A percentile compares a stretch with the other conserved stretches of the same genome.
Conservation (phyloP, 2,797 vertebrate species). For the Crax fasciolata region DNA sequence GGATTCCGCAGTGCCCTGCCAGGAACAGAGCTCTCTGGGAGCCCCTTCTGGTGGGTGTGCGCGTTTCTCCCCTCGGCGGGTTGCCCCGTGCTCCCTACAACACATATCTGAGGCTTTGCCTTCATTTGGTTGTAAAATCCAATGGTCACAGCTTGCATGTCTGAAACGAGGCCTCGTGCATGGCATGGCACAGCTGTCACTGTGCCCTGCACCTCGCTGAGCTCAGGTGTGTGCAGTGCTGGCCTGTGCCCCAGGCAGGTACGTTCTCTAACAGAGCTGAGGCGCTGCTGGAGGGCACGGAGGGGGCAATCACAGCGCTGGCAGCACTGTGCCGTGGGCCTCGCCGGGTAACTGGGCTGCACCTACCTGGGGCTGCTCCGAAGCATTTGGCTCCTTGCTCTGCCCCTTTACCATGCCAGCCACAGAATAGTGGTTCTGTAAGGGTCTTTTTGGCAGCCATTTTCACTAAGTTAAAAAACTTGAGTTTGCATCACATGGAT, state of each 20-base stretch:
- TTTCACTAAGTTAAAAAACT: constrained; percentile 67
- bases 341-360: neutral
- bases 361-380: neutral
- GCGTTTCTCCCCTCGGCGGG: neutral
- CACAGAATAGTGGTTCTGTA: constrained; percentile 1
- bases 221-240: neutral
- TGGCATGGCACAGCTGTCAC: neutral
- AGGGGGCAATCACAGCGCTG: constrained; percentile 12
- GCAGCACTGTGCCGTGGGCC: neutral
- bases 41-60: neutral
- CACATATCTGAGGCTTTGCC: constrained; percentile 29
- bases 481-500: constrained; percentile 36
- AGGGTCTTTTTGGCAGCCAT: constrained; percentile 59
- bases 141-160: constrained; percentile 6
- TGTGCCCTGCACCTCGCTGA: neutral
- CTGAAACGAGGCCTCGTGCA: neutral
- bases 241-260: constrained; percentile 21
- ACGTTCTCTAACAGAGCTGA: constrained; percentile 26
- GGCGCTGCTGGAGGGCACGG: neutral
- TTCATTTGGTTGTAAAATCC: constrained; percentile 33
- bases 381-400: neutral
- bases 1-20: neutral
- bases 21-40: neutral
- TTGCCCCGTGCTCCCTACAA: constrained; percentile 7
- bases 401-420: neutral